Base-by-base conservation (phyloP, 2,797 vertebrate species). In the Erethizon dorsatum region DNA sequence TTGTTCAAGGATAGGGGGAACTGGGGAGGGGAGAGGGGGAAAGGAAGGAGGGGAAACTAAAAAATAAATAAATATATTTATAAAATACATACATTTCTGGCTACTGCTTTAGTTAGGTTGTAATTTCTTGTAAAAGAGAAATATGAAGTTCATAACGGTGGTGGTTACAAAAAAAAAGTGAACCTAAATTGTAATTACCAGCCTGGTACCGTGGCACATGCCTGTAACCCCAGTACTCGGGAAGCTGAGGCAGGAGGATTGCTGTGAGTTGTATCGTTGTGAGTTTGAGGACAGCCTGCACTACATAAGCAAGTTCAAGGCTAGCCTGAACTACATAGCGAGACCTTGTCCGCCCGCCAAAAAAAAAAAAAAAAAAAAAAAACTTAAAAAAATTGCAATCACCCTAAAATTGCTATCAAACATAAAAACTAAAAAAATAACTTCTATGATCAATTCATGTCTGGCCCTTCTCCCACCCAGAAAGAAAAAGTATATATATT, bases 321-420 rank as follows among this genome's bases (percentile, higher is more conserved):
- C 37, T 41, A 41, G 26, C 59, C 59, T 61, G 59, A 61, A 61
- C 59, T 61, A 61, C 24, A 61, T 4, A 61, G 59, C 9, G 12
- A 61, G 59, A 61, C 26, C 24, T 9, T 61, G 59, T 61, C 59
- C 26, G 24, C 9, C 59, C 37, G 37, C 37, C 37, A 41, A 41
- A 41, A 41, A 41, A 41, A 41, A 41, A 41, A 41, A 41, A 56
- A 56, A 56, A 56, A n/a, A 67, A 31, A 65, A n/a, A 67, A 31
- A n/a, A 18, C 65, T 67, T 67, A 8, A 17, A 67, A 67, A n/a
- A n/a, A 92, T 28, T 57, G 26, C 65, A 93, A 95, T 52, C 52
- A 61, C 61, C 78, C 47, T 45, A 83, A 41, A 41, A 69, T 93
- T 45, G 77, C 63, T 90, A 63, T 63, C 33, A 84, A 79, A 95